Conservation (phyloP, 2,797 vertebrate species). For the Clarias fuscus region DNA sequence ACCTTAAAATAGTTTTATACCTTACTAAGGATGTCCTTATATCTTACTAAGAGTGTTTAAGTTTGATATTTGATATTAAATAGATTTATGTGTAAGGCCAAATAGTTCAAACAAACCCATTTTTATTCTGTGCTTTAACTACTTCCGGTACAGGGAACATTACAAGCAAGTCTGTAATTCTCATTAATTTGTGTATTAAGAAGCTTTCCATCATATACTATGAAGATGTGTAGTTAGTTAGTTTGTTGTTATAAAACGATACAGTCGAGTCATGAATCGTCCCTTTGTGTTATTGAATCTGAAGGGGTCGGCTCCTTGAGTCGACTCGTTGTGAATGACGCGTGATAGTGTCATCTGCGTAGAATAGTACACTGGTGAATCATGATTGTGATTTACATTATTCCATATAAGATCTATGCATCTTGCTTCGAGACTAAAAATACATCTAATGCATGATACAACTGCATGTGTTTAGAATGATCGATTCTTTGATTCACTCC, state of each 20-base stretch:
- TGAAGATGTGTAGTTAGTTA: neutral
- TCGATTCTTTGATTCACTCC: neutral
- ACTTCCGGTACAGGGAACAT: neutral
- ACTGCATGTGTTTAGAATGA: neutral
- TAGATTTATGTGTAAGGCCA: neutral
- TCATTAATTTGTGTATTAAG: neutral
- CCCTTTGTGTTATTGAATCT: neutral
- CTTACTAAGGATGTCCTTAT: too few species aligned
- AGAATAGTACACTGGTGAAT: neutral
- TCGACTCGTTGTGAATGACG: neutral
- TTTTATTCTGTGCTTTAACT: neutral
- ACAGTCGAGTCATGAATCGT: neutral
- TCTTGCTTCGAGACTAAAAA: neutral
- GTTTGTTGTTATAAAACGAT: neutral
- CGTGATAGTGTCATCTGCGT: neutral
- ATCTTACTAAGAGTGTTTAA: too few species aligned
- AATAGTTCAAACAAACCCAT: neutral
- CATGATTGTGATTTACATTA: neutral
- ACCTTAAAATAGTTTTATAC: too few species aligned
- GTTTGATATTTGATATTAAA: neutral
- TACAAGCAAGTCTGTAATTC: neutral
- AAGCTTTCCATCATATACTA: neutral
- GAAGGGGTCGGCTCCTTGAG: neutral
- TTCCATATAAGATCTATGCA: neutral
- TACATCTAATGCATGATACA: neutral